Evolutionary conservation across 1,140 invertebrate species (phyloP).

Genomic region (Drosophila murphyi): DNA sequence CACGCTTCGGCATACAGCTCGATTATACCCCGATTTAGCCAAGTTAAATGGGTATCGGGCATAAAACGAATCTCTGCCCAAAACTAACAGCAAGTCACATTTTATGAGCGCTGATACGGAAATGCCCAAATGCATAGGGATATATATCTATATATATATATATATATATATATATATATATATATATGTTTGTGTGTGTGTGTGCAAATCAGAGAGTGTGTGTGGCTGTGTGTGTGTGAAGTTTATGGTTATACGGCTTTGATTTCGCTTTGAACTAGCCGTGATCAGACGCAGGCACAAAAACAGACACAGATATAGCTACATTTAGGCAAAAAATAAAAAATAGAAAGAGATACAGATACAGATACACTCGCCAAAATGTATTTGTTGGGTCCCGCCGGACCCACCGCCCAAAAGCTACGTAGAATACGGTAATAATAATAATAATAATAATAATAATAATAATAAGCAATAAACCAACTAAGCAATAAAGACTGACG

Average conservation of each 20-base stretch:
- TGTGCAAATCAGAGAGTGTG: neutral
- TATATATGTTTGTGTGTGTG: neutral
- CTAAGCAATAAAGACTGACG: conserved; percentile 22
- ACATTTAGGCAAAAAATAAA: too few relatives aligned
- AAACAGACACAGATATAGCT: conserved; percentile 12
- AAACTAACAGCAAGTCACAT: conserved; percentile 52
- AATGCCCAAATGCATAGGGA: conserved; percentile 23
- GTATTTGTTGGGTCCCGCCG: conserved; percentile 29
- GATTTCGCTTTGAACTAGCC: conserved; percentile 72
- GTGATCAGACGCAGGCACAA: conserved; percentile 32
- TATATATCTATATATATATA: neutral
- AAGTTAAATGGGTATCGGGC: conserved; percentile 4
- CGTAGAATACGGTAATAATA: conserved; percentile 6
- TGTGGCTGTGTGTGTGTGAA: conserved; percentile 10
- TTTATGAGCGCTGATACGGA: conserved; percentile 57
- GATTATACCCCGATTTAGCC: neutral
- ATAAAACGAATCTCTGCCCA: conserved; percentile 65
- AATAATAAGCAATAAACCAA: conserved; percentile 34
- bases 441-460: conserved; percentile 40
- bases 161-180: neutral
- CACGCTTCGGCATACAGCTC: too few relatives aligned
- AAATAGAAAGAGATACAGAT: neutral
- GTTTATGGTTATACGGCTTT: conserved; percentile 74
- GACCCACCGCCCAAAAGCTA: conserved; percentile 7
- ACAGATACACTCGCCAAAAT: conserved; percentile 15